Evolutionary conservation across 2,797 vertebrate species (phyloP), one percentile per base, ranked within the genome.

Genomic region (Potorous gilbertii): DNA sequence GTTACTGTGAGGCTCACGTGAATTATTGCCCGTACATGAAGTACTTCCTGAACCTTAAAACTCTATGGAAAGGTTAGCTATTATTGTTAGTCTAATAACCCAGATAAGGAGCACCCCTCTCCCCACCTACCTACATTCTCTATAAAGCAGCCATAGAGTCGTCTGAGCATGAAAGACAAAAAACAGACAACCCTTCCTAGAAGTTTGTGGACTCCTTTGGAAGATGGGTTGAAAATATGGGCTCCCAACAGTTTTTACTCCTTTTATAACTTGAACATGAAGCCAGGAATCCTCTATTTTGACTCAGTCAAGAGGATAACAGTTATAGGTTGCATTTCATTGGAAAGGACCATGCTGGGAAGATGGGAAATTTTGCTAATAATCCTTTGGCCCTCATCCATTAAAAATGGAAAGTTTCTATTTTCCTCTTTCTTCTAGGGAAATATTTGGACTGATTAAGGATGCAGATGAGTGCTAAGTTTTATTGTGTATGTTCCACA

Each of bases 401-500:
- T 96, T 98, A 97, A 97, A 98, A 98, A 97, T 96, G 55, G 95
- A 98, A 93, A 97, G 97, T 94, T 98, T 97, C 94, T 98, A 95
- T 98, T 98, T 98, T 98, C 96, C 95, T 93, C 96, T 98, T 98
- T 97, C 92, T 98, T 98, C 96, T 97, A 98, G 96, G 97, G 98
- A 98, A 98, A 98, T 98, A 98, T 99, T 99, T 99, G 98, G 98
- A 98, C 90, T 97, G 96, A 96, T 98, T 99, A 97, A 96, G 98
- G 98, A 97, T 96, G 97, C 95, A 97, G 95, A 94, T 89, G 97
- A 98, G 98, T 97, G 98, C 98, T 99, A 99, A 99, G 98, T 98
- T 99, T 98, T 99, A 98, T 98, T 98, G 98, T 98, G 98, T 97
- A 96, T 98, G 98, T 99, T 98, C 98, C 98, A 98, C 99, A 99